Percentiles rank a stretch among this genome's conserved stretches.
These are phyloP conservation scores for Zaprionus obscuricornis DNA, from an alignment of 2,888 invertebrate species.

Conservation along the genomic window DNA sequence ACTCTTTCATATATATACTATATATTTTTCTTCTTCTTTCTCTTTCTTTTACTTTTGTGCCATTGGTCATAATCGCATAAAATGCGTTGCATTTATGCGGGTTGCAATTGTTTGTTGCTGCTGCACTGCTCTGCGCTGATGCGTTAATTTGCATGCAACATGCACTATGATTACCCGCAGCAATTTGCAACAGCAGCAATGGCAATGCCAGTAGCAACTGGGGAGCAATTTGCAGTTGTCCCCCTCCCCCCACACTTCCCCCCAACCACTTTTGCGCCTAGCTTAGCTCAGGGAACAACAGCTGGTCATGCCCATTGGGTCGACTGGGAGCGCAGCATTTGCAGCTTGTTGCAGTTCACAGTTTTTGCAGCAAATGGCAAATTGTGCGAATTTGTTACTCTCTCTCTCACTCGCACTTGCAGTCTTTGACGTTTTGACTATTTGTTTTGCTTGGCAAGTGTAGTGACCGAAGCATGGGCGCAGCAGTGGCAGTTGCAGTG, in stretches of 20 bases:
- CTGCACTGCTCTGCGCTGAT: no score
- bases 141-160: slow-evolving; percentile 77
- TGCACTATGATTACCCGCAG: slow-evolving; percentile 77
- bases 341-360: slow-evolving; percentile 27
- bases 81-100: slow-evolving; percentile 60
- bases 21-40: neutral
- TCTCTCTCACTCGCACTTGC: slow-evolving; percentile 1
- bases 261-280: no score
- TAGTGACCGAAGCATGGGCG: no score
- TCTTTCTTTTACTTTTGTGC: slow-evolving; percentile 34
- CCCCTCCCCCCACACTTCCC: no score
- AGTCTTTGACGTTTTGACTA: neutral
- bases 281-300: slow-evolving; percentile 38
- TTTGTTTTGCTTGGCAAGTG: slow-evolving; percentile 19
- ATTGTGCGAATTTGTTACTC: neutral
- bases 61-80: slow-evolving; percentile 68
- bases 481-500: no score
- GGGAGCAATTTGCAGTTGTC: slow-evolving; percentile 41
- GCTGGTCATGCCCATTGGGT: slow-evolving; percentile 51
- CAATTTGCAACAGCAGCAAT: slow-evolving; percentile 54
- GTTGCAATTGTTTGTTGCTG: slow-evolving; percentile 31
- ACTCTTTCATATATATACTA: neutral
- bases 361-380: neutral
- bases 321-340: slow-evolving; percentile 62
- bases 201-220: slow-evolving; percentile 26